Conservation (phyloP, 2,113 vertebrate genomes). For the Theristicus caerulescens region DNA sequence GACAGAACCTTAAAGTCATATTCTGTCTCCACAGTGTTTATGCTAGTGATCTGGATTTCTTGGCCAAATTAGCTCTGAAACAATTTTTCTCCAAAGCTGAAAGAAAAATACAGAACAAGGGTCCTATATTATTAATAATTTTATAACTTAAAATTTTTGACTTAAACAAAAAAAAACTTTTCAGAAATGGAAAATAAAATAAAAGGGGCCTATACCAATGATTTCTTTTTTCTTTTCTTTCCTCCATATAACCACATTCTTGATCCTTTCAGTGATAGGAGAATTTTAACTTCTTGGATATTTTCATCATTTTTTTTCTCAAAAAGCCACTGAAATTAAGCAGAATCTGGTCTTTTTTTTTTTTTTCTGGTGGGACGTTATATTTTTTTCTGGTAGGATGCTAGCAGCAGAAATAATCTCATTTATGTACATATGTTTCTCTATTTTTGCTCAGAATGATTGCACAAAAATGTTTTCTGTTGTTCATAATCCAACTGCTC, state of each 20-base stretch:
- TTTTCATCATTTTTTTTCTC: background rate
- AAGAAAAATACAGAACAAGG: background rate
- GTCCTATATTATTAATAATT: background rate
- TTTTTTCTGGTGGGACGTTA: background rate
- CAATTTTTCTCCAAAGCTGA: background rate
- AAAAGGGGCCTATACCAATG: background rate
- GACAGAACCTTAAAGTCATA: background rate
- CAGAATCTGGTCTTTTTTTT: background rate
- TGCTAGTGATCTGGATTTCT: background rate
- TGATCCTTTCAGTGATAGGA: background rate
- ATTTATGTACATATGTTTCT: background rate
- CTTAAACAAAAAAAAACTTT: background rate
- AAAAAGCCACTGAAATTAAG: background rate
- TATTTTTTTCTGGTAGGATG: background rate
- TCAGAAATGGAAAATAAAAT: background rate
- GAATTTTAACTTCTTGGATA: background rate
- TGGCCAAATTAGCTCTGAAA: background rate
- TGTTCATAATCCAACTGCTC: background rate
- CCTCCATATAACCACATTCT: background rate
- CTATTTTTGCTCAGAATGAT: background rate
- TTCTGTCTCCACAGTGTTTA: background rate
- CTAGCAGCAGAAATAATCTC: background rate
- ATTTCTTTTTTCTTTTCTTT: accelerated
- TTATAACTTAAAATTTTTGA: background rate
- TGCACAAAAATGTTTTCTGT: background rate